Evolutionary conservation across 2,113 vertebrate genomes (phyloP).

Genomic region (Oreochromis aureus): DNA sequence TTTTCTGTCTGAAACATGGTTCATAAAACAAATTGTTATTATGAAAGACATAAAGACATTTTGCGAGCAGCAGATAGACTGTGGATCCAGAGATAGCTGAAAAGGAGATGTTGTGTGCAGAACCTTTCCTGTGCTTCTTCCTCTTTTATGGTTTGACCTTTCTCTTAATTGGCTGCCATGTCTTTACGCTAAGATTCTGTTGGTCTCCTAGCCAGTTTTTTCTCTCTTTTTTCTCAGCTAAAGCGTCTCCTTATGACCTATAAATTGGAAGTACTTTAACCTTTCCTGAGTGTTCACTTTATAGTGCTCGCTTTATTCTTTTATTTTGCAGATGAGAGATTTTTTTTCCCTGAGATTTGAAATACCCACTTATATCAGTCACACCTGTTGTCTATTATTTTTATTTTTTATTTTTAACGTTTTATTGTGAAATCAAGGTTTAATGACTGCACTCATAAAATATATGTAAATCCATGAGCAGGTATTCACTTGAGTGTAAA

Average conservation of each 20-base stretch:
- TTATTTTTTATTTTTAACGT: neutral
- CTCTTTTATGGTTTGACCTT: slow-evolving; percentile 70
- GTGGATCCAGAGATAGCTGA: slow-evolving; percentile 29
- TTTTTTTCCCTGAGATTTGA: slow-evolving; percentile 44
- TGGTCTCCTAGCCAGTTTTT: slow-evolving; percentile 61
- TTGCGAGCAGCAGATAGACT: slow-evolving; percentile 23
- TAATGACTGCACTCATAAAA: neutral
- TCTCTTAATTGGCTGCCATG: slow-evolving; percentile 71
- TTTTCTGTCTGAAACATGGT: slow-evolving; percentile 37
- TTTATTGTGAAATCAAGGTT: neutral
- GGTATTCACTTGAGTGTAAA: neutral
- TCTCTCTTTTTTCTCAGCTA: slow-evolving; percentile 34
- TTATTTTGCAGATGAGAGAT: slow-evolving; percentile 67
- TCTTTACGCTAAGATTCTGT: slow-evolving; percentile 67
- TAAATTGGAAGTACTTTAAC: slow-evolving; percentile 69
- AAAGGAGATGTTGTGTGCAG: slow-evolving; percentile 32
- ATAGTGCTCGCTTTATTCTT: slow-evolving; percentile 60
- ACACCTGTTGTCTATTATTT: slow-evolving; percentile 2
- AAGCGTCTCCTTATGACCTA: slow-evolving; percentile 65
- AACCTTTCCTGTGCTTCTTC: slow-evolving; percentile 42
- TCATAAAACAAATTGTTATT: slow-evolving; percentile 59
- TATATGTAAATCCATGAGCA: neutral
- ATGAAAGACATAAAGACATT: slow-evolving; percentile 52
- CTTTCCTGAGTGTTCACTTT: slow-evolving; percentile 69
- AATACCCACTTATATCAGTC: slow-evolving; percentile 40